phyloP scores from a whole-genome alignment of 2,797 vertebrate species.

The Sebastes nivosus region DNA sequence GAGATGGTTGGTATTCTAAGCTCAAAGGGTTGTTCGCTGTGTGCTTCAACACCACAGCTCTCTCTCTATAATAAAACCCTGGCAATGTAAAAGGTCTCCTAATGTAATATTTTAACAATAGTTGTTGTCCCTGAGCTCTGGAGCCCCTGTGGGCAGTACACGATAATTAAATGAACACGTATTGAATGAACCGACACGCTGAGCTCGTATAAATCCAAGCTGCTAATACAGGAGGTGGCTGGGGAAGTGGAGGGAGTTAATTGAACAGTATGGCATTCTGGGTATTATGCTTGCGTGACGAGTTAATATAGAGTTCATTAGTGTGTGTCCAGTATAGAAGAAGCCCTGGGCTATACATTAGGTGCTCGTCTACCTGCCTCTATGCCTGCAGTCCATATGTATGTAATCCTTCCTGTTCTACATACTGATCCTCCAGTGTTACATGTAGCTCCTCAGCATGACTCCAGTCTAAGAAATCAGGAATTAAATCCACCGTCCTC shows the following conservation, averaged over 20 bases:
- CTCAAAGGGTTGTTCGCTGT: constrained; percentile 24
- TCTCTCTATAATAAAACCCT: not conserved
- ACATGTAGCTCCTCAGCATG: not conserved
- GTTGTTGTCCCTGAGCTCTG: not conserved
- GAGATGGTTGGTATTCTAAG: constrained; percentile 91
- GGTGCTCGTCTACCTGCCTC: not conserved
- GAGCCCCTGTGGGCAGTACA: not conserved
- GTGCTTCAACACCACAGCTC: not conserved
- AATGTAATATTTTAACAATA: not conserved
- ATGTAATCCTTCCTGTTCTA: not conserved
- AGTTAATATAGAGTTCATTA: constrained; percentile 3
- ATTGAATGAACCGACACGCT: constrained; percentile 17
- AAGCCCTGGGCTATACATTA: no score
- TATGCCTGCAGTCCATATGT: not conserved
- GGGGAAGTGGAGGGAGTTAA: constrained; percentile 11
- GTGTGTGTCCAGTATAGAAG: not conserved
- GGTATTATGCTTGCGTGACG: not conserved
- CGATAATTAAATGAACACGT: constrained; percentile 28
- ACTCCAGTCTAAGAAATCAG: not conserved
- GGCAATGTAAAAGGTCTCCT: not conserved
- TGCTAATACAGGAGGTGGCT: not conserved
- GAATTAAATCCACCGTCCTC: not conserved
- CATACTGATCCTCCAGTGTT: not conserved
- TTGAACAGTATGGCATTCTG: not conserved
- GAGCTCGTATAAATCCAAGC: constrained; percentile 21